Percentiles rank a stretch among this genome's conserved stretches.
Evolutionary conservation across 2,888 invertebrate species (phyloP).

Genomic region (Drosophila parthenogenetica): DNA sequence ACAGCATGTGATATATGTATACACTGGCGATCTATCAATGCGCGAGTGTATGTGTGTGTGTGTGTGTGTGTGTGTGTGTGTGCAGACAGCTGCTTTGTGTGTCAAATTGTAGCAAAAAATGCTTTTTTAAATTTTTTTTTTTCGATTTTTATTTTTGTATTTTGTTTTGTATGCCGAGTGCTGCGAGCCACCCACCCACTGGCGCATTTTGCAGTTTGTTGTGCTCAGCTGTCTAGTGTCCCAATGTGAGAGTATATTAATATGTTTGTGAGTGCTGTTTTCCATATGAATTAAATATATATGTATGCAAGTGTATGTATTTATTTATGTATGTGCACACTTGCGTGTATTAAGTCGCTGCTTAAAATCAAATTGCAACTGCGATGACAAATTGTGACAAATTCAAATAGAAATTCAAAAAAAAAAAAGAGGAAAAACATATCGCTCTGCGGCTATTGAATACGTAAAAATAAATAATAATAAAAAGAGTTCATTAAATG

Average conservation of each 20-base stretch:
- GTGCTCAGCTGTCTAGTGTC: conserved; percentile 33
- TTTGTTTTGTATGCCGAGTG: conserved; percentile 49
- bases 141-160: conserved; percentile 40
- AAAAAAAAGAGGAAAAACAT: not conserved
- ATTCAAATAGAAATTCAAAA: conserved; percentile 6
- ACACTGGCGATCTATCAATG: conserved; percentile 23
- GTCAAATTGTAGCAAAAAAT: conserved; percentile 77
- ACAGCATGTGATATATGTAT: conserved; percentile 55
- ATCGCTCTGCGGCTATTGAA: not conserved
- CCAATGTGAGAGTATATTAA: not conserved
- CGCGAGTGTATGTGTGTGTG: conserved; percentile 30
- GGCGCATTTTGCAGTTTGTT: conserved; percentile 54
- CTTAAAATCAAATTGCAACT: conserved; percentile 39
- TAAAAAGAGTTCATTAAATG: not conserved
- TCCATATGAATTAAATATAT: conserved; percentile 43
- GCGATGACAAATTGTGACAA: conserved; percentile 29
- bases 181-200: conserved; percentile 55
- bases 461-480: not conserved
- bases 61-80: conserved; percentile 14
- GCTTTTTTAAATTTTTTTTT: conserved; percentile 19
- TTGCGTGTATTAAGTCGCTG: conserved; percentile 6
- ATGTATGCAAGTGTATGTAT: conserved; percentile 8
- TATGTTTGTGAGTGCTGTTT: conserved; percentile 22
- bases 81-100: conserved; percentile 80
- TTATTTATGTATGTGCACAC: conserved; percentile 1